Evolutionary conservation across 2,797 vertebrate genomes (phyloP).

Genomic region (Semotilus atromaculatus): DNA sequence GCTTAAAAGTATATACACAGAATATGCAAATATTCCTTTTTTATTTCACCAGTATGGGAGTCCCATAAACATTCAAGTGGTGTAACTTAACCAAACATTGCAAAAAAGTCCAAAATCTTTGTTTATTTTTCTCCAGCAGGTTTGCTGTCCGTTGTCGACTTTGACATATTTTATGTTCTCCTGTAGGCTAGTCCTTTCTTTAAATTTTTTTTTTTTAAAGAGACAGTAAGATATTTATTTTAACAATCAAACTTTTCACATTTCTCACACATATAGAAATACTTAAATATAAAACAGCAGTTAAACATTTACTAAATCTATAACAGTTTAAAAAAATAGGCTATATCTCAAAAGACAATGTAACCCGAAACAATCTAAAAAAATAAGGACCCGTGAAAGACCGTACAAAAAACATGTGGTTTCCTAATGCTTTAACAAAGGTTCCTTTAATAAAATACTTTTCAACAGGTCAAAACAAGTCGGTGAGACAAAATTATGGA

Average conservation of each 20-base stretch:
- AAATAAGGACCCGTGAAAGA: neutral
- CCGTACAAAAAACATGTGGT: neutral
- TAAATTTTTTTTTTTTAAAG: neutral
- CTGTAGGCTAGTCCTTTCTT: too few species aligned
- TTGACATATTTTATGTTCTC: too few species aligned
- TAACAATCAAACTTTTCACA: neutral
- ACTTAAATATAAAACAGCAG: neutral
- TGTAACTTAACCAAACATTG: neutral
- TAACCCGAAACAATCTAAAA: too few species aligned
- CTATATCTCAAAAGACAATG: too few species aligned
- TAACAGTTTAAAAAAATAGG: neutral
- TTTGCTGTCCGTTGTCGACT: too few species aligned
- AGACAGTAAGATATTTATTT: neutral
- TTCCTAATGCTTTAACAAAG: neutral
- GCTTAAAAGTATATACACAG: too few species aligned
- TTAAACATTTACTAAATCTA: neutral
- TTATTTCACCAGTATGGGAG: neutral
- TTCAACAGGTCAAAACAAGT: neutral
- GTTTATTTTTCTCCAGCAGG: neutral
- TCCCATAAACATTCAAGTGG: neutral
- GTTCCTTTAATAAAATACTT: neutral
- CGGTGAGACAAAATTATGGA: neutral
- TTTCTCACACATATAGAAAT: neutral
- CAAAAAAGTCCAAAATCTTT: neutral
- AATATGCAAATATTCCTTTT: neutral